Percentiles rank a stretch among this genome's conserved stretches.
Conservation (phyloP, 2,888 invertebrate genomes). For the Tryphoninae sp. region DNA sequence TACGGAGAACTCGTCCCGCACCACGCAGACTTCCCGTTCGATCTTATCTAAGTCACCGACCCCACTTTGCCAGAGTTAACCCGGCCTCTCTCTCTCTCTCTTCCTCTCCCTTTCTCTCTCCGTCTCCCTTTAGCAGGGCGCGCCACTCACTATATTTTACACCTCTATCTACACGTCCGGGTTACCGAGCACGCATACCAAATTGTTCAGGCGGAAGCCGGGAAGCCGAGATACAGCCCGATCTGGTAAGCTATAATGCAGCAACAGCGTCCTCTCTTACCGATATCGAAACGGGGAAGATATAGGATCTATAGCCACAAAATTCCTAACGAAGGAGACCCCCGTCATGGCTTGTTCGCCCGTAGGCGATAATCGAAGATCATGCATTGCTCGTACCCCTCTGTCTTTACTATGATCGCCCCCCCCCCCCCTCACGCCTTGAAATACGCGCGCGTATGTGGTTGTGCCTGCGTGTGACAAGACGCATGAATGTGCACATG, state of each 20-base stretch:
- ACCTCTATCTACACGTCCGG: slow-evolving; percentile 67
- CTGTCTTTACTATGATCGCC: slow-evolving; percentile 15
- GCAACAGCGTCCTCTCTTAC: slow-evolving; percentile 43
- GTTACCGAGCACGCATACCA: slow-evolving; percentile 67
- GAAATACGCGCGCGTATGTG: not conserved
- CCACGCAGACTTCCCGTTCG: slow-evolving; percentile 52
- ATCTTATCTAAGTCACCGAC: slow-evolving; percentile 62
- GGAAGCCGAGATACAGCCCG: slow-evolving; percentile 49
- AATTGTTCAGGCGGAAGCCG: slow-evolving; percentile 61
- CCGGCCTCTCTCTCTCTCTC: slow-evolving; percentile 41
- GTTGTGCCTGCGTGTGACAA: not conserved
- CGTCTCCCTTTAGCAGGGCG: slow-evolving; percentile 37
- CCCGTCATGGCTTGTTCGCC: slow-evolving; percentile 32
- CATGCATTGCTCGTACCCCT: slow-evolving; percentile 40
- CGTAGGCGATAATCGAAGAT: slow-evolving; percentile 54
- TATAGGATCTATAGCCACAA: slow-evolving; percentile 55
- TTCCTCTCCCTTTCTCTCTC: slow-evolving; percentile 13
- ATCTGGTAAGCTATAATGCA: slow-evolving; percentile 43
- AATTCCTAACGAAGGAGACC: slow-evolving; percentile 54
- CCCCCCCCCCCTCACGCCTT: too few species aligned
- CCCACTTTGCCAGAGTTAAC: slow-evolving; percentile 58
- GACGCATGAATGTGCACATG: too few species aligned
- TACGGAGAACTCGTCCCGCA: slow-evolving; percentile 40
- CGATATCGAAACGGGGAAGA: slow-evolving; percentile 57
- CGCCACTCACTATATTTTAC: slow-evolving; percentile 65